Conservation (phyloP, 2,113 vertebrate genomes). For the Pholis gunnellus region DNA sequence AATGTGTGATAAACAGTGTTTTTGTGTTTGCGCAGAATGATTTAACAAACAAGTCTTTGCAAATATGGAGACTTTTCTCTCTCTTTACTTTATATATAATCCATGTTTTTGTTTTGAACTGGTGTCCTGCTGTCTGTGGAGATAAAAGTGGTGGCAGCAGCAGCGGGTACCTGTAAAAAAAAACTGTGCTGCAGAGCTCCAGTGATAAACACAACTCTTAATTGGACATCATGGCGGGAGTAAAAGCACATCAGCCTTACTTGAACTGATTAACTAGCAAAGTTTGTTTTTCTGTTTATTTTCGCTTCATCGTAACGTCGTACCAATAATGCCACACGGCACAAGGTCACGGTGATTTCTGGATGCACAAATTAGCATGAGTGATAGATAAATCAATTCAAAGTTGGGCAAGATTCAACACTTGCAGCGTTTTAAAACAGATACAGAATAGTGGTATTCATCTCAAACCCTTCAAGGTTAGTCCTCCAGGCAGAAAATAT, state of each 20-base stretch:
- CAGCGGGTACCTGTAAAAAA: conserved; percentile 73
- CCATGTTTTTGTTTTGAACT: conserved; percentile 76
- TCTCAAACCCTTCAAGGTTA: conserved; percentile 68
- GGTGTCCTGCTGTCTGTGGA: conserved; percentile 72
- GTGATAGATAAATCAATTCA: conserved; percentile 34
- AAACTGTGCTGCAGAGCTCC: conserved; percentile 51
- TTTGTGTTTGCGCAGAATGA: conserved; percentile 70
- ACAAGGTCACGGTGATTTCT: conserved; percentile 65
- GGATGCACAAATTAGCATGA: conserved; percentile 63
- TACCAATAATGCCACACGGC: conserved; percentile 15
- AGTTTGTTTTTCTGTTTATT: conserved; percentile 71
- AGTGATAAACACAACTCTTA: conserved; percentile 76
- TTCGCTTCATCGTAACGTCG: conserved; percentile 52
- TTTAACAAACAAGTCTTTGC: conserved; percentile 72
- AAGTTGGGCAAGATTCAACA: conserved; percentile 46
- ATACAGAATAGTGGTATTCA: conserved; percentile 36
- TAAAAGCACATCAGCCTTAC: conserved; percentile 68
- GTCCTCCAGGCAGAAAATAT: conserved; percentile 61
- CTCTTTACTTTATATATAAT: conserved; percentile 62
- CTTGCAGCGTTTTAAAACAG: conserved; percentile 40
- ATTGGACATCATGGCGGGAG: conserved; percentile 77
- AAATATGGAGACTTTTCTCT: conserved; percentile 48
- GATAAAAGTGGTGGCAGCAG: conserved; percentile 71
- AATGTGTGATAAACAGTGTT: conserved; percentile 78
- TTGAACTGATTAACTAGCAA: conserved; percentile 73